These are phyloP conservation scores for Matsumyia berberina DNA, from an alignment of 2,888 invertebrate species.

Conservation along the genomic window DNA sequence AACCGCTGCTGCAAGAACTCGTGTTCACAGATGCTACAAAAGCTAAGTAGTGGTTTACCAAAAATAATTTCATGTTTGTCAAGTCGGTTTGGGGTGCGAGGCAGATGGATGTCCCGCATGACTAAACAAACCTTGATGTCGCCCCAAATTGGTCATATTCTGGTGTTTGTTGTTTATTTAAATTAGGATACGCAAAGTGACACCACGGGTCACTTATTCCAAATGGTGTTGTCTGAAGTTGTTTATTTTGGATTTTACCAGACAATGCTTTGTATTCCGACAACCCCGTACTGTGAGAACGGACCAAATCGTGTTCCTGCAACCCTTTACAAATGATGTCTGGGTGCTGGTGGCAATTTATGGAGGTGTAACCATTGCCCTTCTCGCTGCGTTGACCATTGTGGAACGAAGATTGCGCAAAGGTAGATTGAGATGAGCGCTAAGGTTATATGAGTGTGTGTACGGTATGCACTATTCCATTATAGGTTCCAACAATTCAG, in stretches of 20 bases:
- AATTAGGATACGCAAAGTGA: slow-evolving; percentile 66
- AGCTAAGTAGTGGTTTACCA: slow-evolving; percentile 71
- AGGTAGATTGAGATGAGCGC: slow-evolving; percentile 14
- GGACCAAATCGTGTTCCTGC: slow-evolving; percentile 87
- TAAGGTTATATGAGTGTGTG: neutral
- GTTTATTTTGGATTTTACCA: slow-evolving; percentile 79
- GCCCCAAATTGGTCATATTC: slow-evolving; percentile 65
- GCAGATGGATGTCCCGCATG: slow-evolving; percentile 64
- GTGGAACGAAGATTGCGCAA: slow-evolving; percentile 39
- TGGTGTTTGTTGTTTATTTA: slow-evolving; percentile 71
- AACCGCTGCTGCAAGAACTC: slow-evolving; percentile 65
- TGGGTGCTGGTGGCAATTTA: slow-evolving; percentile 86
- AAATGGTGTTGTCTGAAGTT: slow-evolving; percentile 23
- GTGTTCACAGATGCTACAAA: slow-evolving; percentile 72
- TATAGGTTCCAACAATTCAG: slow-evolving; percentile 53
- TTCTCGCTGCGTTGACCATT: slow-evolving; percentile 78
- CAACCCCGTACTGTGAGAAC: slow-evolving; percentile 87
- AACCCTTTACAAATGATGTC: slow-evolving; percentile 86
- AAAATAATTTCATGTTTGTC: slow-evolving; percentile 75
- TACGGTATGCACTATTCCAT: neutral
- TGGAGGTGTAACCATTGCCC: slow-evolving; percentile 80
- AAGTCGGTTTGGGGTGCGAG: slow-evolving; percentile 42
- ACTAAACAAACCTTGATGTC: slow-evolving; percentile 66
- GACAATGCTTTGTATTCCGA: slow-evolving; percentile 88
- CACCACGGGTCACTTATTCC: slow-evolving; percentile 66